phyloP scores from a whole-genome alignment of 2,797 vertebrate species.

The Arctocebus calabarensis region DNA sequence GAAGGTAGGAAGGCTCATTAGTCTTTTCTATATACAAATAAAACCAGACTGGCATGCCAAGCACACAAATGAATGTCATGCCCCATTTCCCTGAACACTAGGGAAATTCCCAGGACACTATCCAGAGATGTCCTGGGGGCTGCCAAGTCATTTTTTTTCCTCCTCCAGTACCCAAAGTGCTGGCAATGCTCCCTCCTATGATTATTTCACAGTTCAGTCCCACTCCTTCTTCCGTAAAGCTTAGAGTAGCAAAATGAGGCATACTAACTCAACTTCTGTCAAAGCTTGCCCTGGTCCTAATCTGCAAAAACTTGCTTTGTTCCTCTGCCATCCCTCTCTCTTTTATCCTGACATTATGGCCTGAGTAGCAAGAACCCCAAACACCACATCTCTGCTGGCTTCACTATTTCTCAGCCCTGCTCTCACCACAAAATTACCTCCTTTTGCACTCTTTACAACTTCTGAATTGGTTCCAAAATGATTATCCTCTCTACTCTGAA shows the following conservation, averaged over 20 bases:
- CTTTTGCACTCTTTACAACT: neutral
- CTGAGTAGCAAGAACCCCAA: conserved; percentile 25
- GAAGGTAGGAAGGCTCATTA: conserved; percentile 35
- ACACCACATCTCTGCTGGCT: neutral
- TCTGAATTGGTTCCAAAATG: conserved; percentile 38
- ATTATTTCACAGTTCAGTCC: neutral
- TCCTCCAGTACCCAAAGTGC: neutral
- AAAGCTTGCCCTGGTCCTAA: conserved; percentile 44
- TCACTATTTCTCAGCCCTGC: conserved; percentile 23
- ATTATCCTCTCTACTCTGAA: conserved; percentile 28
- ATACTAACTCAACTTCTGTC: neutral
- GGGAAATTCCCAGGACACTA: conserved; percentile 44
- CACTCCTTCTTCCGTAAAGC: neutral
- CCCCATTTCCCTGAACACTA: conserved; percentile 40
- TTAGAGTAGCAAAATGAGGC: neutral
- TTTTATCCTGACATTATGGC: conserved; percentile 13
- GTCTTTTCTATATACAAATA: conserved; percentile 51
- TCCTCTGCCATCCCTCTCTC: neutral
- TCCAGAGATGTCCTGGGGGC: conserved; percentile 7
- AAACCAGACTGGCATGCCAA: conserved; percentile 51
- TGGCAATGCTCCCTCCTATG: conserved; percentile 13
- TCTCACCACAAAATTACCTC: conserved; percentile 38
- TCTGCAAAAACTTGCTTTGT: conserved; percentile 42
- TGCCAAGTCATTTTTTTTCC: conserved; percentile 44
- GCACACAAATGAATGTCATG: conserved; percentile 52